Percentiles rank a stretch among this genome's conserved stretches.
Evolutionary conservation across 2,797 vertebrate species (phyloP).

Genomic region (Spinibarbus caldwelli): DNA sequence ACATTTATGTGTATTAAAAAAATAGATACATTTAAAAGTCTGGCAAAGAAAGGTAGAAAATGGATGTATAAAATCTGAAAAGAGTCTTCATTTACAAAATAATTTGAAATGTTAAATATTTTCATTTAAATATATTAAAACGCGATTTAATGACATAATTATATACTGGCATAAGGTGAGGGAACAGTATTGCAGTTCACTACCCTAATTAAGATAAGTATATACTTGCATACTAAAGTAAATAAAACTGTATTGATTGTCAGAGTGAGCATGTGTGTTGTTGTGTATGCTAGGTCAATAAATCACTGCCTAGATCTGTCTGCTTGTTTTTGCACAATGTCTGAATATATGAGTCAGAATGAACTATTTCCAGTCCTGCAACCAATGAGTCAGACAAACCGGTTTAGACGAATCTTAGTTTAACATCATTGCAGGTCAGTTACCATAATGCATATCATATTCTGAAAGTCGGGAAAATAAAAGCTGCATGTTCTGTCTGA

Average conservation of each 20-base stretch:
- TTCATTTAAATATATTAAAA: not conserved
- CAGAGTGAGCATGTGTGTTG: not conserved
- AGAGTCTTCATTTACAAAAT: not conserved
- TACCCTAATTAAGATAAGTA: conserved; percentile 14
- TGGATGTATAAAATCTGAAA: not conserved
- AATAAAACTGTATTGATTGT: conserved; percentile 35
- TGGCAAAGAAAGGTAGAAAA: not conserved
- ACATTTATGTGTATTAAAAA: not conserved
- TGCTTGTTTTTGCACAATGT: not conserved
- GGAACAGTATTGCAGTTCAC: not conserved
- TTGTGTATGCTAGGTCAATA: not conserved
- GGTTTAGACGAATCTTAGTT: not conserved
- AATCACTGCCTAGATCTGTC: too few relatives aligned
- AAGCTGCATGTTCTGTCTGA: not conserved
- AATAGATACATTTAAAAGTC: not conserved
- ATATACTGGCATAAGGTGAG: not conserved
- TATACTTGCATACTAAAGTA: conserved; percentile 16
- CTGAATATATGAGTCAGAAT: conserved; percentile 18
- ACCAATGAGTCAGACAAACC: conserved; percentile 17
- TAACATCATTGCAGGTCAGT: not conserved
- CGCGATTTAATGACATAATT: not conserved
- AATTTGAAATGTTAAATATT: not conserved
- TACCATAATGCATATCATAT: not conserved
- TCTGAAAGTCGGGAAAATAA: not conserved
- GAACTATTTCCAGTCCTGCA: conserved; percentile 11